Base-by-base conservation (phyloP, 2,797 vertebrate species). In the Psittacula echo region DNA sequence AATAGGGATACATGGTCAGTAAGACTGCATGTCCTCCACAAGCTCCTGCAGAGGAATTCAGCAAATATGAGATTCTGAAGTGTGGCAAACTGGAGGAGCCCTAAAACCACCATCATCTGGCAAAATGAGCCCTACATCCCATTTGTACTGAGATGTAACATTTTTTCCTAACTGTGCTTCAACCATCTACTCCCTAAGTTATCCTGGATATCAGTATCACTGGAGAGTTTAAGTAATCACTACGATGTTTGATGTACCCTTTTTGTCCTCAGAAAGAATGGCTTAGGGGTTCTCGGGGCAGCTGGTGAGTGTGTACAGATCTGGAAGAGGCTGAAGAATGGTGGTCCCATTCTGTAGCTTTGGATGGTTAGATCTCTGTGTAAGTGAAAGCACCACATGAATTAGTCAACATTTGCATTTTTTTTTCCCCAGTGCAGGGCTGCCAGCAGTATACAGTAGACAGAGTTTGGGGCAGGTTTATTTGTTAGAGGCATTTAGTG, bases 1-100 rank as follows among this genome's bases (percentile, higher is more conserved):
- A 56, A 32, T 1, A n/a, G 60, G 44, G 32, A n/a, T 16, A 44
- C 1, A 0, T 5, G 14, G 42, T 39, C 30, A 16, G 37, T 14
- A 44, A 51, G 37, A 51, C 20, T 85, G 16, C 26, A 11, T 20
- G 5, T 82, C 20, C 26, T 83, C 47, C 7, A n/a, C 12, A 39
- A 56, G 24, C 32, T 80, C 53, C 58, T 67, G 53, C 58, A 82
- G 32, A 81, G 13, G 7, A 78, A n/a, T 79, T 79, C 39, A 72
- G 58, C 24, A 67, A 58, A 89, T 93, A 54, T 44, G 26, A 82
- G 56, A 50, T 41, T 50, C n/a, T 71, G 15, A 87, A 83, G 27
- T 9, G 15, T 3, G 8, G 47, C 9, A 51, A 70, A 66, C 41
- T 34, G 32, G 27, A 85, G 53, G 23, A 87, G 9, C 29, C 11